These are phyloP conservation scores for Mugil cephalus DNA, from an alignment of 2,113 vertebrate genomes.

Conservation along the genomic window DNA sequence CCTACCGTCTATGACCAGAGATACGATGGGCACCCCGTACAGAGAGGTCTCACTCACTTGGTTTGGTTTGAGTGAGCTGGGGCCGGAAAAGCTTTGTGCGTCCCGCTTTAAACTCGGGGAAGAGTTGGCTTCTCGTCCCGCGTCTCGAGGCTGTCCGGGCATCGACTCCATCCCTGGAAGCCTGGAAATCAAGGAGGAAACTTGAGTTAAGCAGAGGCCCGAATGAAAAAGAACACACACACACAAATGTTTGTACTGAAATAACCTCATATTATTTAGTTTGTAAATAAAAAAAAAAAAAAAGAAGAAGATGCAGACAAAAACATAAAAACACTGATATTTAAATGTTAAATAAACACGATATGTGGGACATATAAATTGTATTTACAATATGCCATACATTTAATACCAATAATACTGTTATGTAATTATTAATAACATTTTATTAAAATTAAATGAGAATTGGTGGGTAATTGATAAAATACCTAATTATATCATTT, in stretches of 20 bases:
- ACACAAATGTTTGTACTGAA: not conserved
- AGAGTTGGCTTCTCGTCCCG: constrained; percentile 90
- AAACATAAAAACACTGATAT: not conserved
- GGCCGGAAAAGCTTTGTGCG: constrained; percentile 87
- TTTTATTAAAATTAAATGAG: not conserved
- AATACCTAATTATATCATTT: not conserved
- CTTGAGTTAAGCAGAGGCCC: constrained; percentile 18
- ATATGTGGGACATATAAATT: too few relatives aligned
- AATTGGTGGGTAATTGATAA: not conserved
- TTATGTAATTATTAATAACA: too few relatives aligned
- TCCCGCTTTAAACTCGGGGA: constrained; percentile 92
- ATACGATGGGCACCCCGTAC: constrained; percentile 96
- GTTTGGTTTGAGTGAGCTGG: constrained; percentile 92
- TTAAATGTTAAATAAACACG: too few relatives aligned
- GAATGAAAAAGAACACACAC: not conserved
- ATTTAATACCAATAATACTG: not conserved
- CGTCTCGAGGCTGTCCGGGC: constrained; percentile 89
- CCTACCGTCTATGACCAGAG: constrained; percentile 93
- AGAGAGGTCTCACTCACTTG: constrained; percentile 95
- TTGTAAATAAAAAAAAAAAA: not conserved
- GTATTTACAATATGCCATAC: too few relatives aligned
- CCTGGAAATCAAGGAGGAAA: constrained; percentile 57
- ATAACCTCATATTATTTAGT: not conserved
- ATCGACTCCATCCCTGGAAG: constrained; percentile 93
- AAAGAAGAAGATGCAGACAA: too few relatives aligned